Evolutionary conservation across 2,797 vertebrate genomes (phyloP).

Genomic region (Muraenolepis orangiensis): DNA sequence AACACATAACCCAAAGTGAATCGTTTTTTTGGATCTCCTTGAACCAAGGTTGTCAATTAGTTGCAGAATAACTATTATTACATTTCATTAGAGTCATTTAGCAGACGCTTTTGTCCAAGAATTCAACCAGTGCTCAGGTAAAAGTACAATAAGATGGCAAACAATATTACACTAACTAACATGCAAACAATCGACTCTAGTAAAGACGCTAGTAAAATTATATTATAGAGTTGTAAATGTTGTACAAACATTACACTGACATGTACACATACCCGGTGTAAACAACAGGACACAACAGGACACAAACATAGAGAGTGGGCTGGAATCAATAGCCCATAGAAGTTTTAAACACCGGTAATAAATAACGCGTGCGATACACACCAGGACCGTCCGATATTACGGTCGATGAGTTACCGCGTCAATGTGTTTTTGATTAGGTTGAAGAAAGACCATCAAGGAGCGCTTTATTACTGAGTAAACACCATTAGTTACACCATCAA

Average conservation of each 20-base stretch:
- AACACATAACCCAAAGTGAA: not conserved
- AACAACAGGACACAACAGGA: not conserved
- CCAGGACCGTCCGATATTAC: not conserved
- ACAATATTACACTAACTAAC: no score
- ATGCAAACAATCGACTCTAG: no score
- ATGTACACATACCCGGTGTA: not conserved
- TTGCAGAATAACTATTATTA: not conserved
- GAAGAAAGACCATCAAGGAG: not conserved
- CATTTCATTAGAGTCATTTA: no score
- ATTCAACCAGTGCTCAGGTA: no score
- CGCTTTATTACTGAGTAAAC: not conserved
- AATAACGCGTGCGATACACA: not conserved
- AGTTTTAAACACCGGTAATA: not conserved
- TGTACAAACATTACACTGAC: not conserved
- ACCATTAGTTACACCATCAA: not conserved
- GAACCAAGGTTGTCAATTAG: not conserved
- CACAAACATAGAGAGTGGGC: not conserved
- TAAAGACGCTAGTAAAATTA: no score
- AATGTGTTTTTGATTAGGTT: not conserved
- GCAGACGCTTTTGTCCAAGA: no score
- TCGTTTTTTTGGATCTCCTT: no score
- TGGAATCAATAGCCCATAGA: not conserved
- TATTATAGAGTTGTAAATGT: not conserved
- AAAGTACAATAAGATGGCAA: no score
- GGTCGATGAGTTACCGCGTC: not conserved